A percentile compares a stretch with the other conserved stretches of the same genome.
phyloP scores from a whole-genome alignment of 2,888 invertebrate genomes.

The Drosophila fungiperda region DNA sequence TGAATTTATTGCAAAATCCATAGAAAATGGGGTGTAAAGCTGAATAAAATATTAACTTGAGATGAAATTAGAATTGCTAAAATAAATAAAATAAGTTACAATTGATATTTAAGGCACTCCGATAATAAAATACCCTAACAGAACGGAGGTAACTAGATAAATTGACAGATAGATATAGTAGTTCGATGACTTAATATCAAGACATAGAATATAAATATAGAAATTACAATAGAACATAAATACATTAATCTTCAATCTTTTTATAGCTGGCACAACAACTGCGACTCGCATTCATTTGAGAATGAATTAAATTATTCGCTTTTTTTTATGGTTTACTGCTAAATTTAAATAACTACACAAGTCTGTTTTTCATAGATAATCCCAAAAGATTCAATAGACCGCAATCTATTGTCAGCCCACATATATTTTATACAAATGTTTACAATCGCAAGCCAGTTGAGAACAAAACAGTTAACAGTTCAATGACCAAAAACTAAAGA shows the following conservation, averaged over 20 bases:
- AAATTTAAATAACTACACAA: not conserved
- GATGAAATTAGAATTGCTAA: not conserved
- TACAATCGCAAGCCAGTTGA: conserved; percentile 1
- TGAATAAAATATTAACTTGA: not conserved
- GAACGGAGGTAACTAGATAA: not conserved
- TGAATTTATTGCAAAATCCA: not conserved
- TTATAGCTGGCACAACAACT: not conserved
- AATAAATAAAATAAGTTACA: not conserved
- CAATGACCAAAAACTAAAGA: conserved; percentile 48
- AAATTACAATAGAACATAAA: not conserved
- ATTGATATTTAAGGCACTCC: not conserved
- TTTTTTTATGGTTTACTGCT: not conserved
- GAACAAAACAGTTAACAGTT: conserved; percentile 36
- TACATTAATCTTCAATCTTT: not conserved
- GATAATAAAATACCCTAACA: not conserved
- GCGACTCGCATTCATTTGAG: not conserved
- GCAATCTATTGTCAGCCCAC: not conserved
- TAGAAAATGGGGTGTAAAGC: not conserved
- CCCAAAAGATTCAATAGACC: not conserved
- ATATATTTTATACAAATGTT: not conserved
- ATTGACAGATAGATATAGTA: too few species aligned
- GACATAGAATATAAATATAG: not conserved
- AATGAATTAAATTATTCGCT: not conserved
- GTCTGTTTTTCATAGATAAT: not conserved
- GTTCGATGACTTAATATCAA: too few species aligned